A percentile compares a stretch with the other conserved stretches of the same genome.
Evolutionary conservation across 1,140 invertebrate species (phyloP).

Genomic region (Eufriesea mexicana): DNA sequence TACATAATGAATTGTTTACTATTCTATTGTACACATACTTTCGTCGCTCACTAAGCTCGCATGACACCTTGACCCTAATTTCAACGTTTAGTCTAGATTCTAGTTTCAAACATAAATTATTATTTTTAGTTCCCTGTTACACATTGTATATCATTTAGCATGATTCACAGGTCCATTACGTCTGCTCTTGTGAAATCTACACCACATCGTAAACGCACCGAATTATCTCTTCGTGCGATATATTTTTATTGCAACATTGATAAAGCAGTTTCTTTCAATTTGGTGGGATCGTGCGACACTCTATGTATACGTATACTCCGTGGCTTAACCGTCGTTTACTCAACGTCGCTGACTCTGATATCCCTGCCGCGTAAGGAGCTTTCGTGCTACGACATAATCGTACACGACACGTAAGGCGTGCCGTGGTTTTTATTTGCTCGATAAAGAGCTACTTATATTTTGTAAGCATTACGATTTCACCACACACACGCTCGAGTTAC

Average conservation of each 20-base stretch:
- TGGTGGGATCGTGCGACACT: not conserved
- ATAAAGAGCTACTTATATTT: slow-evolving; percentile 25
- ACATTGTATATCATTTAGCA: not conserved
- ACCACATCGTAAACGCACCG: no score
- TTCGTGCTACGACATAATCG: not conserved
- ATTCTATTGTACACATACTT: no score
- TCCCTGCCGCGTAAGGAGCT: not conserved
- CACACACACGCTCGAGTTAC: slow-evolving; percentile 1
- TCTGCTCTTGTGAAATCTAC: not conserved
- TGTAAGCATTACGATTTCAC: slow-evolving; percentile 10
- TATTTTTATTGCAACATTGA: slow-evolving; percentile 10
- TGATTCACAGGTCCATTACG: not conserved
- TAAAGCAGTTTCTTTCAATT: not conserved
- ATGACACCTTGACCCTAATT: slow-evolving; percentile 41
- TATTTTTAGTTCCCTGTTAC: not conserved
- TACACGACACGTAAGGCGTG: not conserved
- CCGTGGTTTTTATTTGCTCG: not conserved
- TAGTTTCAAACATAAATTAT: slow-evolving; percentile 4
- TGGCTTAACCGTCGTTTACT: not conserved
- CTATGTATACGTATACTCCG: not conserved
- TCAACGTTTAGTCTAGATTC: not conserved
- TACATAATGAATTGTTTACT: no score
- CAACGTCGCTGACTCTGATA: not conserved
- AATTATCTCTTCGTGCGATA: not conserved
- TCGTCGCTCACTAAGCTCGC: not conserved